Evolutionary conservation across 1,140 invertebrate genomes (phyloP).

Genomic region (Eumeta japonica): DNA sequence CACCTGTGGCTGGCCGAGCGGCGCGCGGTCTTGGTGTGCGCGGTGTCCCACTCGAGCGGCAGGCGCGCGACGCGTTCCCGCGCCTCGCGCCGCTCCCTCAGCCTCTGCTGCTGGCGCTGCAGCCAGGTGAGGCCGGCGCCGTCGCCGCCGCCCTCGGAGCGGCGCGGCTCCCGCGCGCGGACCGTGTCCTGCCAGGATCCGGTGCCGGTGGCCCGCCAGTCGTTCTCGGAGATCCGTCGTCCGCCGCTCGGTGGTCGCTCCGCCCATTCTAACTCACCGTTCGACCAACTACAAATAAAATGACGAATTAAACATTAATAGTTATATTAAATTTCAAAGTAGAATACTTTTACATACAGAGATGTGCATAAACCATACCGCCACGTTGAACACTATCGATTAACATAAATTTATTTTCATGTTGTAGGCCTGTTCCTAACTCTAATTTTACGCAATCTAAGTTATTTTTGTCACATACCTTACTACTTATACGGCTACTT

Average conservation of each 20-base stretch:
- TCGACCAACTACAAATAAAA: conserved; percentile 33
- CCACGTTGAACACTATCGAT: neutral
- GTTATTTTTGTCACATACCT: too few species aligned
- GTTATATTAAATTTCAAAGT: neutral
- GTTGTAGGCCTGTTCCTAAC: too few species aligned
- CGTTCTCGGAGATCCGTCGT: conserved; percentile 33
- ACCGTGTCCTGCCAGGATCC: conserved; percentile 36
- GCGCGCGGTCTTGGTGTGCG: conserved; percentile 42
- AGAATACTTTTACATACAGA: neutral
- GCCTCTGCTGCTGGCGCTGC: conserved; percentile 75
- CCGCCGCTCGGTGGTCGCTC: conserved; percentile 30
- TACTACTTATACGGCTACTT: too few species aligned
- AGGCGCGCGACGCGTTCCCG: conserved; percentile 68
- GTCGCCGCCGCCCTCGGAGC: conserved; percentile 30
- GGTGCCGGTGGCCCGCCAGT: conserved; percentile 37
- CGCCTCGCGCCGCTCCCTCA: conserved; percentile 66
- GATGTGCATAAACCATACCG: neutral
- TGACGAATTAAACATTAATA: neutral
- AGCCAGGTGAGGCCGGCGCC: conserved; percentile 68
- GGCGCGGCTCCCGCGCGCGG: conserved; percentile 32
- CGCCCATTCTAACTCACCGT: conserved; percentile 43
- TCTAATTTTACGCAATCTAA: too few species aligned
- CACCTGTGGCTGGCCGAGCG: conserved; percentile 53
- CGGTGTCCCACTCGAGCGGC: conserved; percentile 62
- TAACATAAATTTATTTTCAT: neutral